Evolutionary conservation across 2,888 invertebrate species (phyloP).

Genomic region (Cheilosia grossa): DNA sequence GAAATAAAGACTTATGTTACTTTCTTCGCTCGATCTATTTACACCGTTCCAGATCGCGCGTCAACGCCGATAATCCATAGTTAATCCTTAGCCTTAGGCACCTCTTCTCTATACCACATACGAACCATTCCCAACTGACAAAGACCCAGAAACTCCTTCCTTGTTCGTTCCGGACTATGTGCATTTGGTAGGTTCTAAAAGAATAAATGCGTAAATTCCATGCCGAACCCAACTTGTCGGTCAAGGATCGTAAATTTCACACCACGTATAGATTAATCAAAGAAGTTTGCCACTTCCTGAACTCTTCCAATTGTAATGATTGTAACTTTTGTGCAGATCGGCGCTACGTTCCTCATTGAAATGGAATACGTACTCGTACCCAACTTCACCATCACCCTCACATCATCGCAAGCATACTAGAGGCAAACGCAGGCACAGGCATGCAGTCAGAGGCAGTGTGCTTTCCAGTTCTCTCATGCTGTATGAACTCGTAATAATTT

Average conservation of each 20-base stretch:
- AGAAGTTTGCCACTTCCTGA: slow-evolving; percentile 51
- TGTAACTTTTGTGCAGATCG: slow-evolving; percentile 52
- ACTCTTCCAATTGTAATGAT: slow-evolving; percentile 63
- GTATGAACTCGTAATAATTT: slow-evolving; percentile 74
- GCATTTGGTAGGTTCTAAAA: neutral
- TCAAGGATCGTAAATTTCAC: slow-evolving; percentile 68
- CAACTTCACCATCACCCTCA: slow-evolving; percentile 40
- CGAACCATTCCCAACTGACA: no score
- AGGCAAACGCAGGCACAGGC: neutral
- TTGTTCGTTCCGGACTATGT: no score
- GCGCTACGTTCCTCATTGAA: slow-evolving; percentile 52
- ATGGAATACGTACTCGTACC: slow-evolving; percentile 17
- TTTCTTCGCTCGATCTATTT: no score
- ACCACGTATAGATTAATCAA: slow-evolving; percentile 67
- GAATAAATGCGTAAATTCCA: slow-evolving; percentile 43
- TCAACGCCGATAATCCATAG: no score
- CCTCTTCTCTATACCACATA: no score
- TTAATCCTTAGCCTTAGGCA: no score
- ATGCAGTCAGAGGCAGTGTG: neutral
- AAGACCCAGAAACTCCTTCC: no score
- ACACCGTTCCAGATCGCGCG: no score
- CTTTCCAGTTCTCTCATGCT: slow-evolving; percentile 21
- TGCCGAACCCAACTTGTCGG: slow-evolving; percentile 36
- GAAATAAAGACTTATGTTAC: no score
- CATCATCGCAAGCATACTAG: neutral